A percentile compares a stretch with the other conserved stretches of the same genome.
Evolutionary conservation across 2,888 invertebrate species (phyloP).

Genomic region (Heliconius ethilla): DNA sequence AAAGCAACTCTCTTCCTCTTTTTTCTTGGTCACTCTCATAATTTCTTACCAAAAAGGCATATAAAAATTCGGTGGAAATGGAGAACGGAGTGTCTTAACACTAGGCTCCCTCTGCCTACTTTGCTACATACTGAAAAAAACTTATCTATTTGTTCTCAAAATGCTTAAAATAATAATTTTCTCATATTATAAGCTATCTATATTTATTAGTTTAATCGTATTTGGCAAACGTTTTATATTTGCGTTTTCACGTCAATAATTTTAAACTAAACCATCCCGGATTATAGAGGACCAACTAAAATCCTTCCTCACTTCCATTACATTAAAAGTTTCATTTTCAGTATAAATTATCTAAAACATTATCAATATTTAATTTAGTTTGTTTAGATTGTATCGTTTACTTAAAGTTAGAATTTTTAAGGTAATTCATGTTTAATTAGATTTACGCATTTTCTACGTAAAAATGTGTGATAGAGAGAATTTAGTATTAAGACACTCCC

Average conservation of each 20-base stretch:
- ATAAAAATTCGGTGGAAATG: too few relatives aligned
- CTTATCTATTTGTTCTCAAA: neutral
- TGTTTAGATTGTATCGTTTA: conserved; percentile 25
- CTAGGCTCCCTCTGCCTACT: too few relatives aligned
- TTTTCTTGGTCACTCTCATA: too few relatives aligned
- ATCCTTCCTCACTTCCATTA: conserved; percentile 56
- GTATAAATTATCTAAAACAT: conserved; percentile 38
- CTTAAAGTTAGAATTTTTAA: neutral
- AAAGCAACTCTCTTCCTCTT: too few relatives aligned
- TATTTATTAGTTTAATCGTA: conserved; percentile 40
- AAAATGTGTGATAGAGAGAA: too few relatives aligned
- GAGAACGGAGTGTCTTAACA: too few relatives aligned
- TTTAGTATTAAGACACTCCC: too few relatives aligned
- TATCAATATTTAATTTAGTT: conserved; percentile 33
- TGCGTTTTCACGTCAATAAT: conserved; percentile 51
- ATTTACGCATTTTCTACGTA: neutral
- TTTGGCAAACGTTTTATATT: conserved; percentile 56
- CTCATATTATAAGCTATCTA: conserved; percentile 1
- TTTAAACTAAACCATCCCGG: conserved; percentile 51
- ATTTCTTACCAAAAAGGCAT: too few relatives aligned
- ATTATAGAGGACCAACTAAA: conserved; percentile 55
- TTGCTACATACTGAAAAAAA: neutral
- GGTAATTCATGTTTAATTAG: neutral
- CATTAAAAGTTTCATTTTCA: conserved; percentile 46
- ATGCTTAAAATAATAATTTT: neutral